Evolutionary conservation across 2,113 vertebrate species (phyloP), one percentile per base, ranked within the genome.

Genomic region (Dasyprocta punctata): DNA sequence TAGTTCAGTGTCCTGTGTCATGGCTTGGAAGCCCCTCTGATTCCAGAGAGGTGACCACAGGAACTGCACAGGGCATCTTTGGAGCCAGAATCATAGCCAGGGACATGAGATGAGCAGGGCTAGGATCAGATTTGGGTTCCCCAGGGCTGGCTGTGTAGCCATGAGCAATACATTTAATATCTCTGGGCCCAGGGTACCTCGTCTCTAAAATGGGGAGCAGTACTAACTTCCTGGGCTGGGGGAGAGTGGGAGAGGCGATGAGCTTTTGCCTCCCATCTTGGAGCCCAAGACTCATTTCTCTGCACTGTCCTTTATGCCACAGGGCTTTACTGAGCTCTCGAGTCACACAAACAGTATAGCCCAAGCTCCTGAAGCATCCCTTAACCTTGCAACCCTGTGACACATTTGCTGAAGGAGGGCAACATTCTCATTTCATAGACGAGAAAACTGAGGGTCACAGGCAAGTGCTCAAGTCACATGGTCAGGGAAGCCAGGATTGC

Each of bases 321-420:
- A n/a, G n/a, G n/a, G n/a, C n/a, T n/a, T n/a, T n/a, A n/a, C n/a
- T n/a, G n/a, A n/a, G n/a, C n/a, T n/a, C n/a, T n/a, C n/a, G n/a
- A n/a, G n/a, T n/a, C n/a, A n/a, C n/a, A n/a, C n/a, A n/a, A n/a
- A n/a, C n/a, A n/a, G n/a, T n/a, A n/a, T 9, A 5, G 17, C 16
- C 33, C 7, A 10, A 26, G 67, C n/a, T 89, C 28, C 2, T 1
- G 0, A 2, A 3, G 52, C 69, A 20, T 49, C 3, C 28, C 52
- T 36, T 38, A 33, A 10, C 14, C 20, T 33, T 47, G 49, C 44
- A 33, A 63, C 30, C 22, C 49, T 58, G 41, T 26, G 41, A 11
- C 22, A 71, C 7, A 22, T 49, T 54, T 86, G 56, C 19, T 10
- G 3, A 77, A 58, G 19, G 52, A 61, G 28, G 20, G 52, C 14